These are phyloP conservation scores for Emesis castigata DNA, from an alignment of 2,888 invertebrate species.

Conservation along the genomic window DNA sequence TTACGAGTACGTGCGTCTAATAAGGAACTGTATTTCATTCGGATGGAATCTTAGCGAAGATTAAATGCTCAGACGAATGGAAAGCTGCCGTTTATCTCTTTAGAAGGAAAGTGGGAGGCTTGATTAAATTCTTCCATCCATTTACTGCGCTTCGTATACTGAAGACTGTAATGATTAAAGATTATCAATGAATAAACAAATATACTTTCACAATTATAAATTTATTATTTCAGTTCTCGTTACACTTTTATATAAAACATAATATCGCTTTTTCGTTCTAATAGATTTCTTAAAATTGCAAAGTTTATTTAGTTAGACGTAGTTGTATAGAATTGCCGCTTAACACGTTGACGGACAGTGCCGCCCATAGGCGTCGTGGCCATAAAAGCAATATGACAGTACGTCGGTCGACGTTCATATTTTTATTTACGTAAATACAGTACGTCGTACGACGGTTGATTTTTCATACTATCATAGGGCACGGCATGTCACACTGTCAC, in stretches of 20 bases:
- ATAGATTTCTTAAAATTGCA: too few species aligned
- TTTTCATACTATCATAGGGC: not conserved
- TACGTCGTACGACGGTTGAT: not conserved
- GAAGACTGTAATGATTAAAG: not conserved
- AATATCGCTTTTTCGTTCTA: too few species aligned
- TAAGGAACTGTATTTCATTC: not conserved
- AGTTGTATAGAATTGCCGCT: too few species aligned
- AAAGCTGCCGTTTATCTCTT: not conserved
- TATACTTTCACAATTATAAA: too few species aligned
- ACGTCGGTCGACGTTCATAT: not conserved
- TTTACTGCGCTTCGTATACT: not conserved
- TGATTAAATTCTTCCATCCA: not conserved
- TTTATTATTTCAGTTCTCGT: too few species aligned
- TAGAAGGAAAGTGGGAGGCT: not conserved
- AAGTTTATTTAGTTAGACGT: too few species aligned
- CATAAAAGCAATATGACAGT: not conserved
- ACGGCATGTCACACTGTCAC: conserved; percentile 2
- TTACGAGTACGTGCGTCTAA: not conserved
- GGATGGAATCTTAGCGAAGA: not conserved
- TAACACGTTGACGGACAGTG: not conserved
- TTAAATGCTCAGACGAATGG: not conserved
- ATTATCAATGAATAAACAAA: too few species aligned
- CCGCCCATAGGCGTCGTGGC: not conserved
- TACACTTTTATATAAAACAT: too few species aligned
- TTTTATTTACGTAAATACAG: not conserved